Evolutionary conservation across 1,140 invertebrate genomes (phyloP), one percentile per base, ranked within the genome.

Genomic region (Colletes latitarsis): DNA sequence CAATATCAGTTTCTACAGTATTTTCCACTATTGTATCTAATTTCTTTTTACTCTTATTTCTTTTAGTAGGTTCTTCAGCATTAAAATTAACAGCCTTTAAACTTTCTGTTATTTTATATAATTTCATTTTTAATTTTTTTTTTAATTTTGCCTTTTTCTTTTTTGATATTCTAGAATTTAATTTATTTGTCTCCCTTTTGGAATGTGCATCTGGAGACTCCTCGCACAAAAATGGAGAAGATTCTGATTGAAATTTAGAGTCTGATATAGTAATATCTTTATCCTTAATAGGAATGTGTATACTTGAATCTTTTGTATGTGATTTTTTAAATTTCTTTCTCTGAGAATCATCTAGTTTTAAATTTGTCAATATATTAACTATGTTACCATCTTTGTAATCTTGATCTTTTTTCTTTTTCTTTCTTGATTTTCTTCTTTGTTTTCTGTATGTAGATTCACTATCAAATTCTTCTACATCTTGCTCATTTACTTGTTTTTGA

Each of bases 101-200:
- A 21, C 64, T 75, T 71, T 87, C 15, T 30, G 71, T 77, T 41
- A 87, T 58, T 49, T 85, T 72, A 52, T 74, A 52, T 52, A 88
- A 49, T 77, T 78, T 72, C 19, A 68, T 84, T 12, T 66, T 81
- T 41, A 78, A 19, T 57, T 83, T 88, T n/a, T 41, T 84, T 43
- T n/a, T 39, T 12, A 57, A 14, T 46, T 81, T 79, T 41, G 69
- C 76, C 19, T 49, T 77, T 58, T 90, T 91, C n/a, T 82, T 89
- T 46, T 82, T 84, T 12, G 39, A 53, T n/a, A 88, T 85, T 53
- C 60, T 84, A 19, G 14, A 0, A 84, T 89, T 89, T 41, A 88
- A 73, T 69, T 49, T 41, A 6, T 73, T n/a, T 17, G 72, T 30
- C 8, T 73, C 62, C 1, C 30, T 46, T 55, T 21, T 72, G 0